phyloP scores from a whole-genome alignment of 2,797 vertebrate genomes.

The Galaxias olidus region DNA sequence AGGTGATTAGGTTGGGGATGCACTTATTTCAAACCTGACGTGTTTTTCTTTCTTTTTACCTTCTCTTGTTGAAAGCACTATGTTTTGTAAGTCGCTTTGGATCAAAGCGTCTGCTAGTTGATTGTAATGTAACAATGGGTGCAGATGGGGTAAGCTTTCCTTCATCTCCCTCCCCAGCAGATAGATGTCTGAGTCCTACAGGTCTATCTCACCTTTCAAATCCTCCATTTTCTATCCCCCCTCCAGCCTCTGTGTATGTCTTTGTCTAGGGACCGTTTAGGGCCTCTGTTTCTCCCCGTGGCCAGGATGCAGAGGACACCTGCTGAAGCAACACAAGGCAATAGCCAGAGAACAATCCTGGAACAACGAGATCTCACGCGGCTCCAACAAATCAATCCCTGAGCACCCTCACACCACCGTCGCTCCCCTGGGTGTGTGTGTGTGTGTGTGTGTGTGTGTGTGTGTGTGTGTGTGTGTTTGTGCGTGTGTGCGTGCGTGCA shows the following conservation, averaged over 20 bases:
- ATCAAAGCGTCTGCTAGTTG: too few relatives aligned
- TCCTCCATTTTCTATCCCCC: conserved; percentile 15
- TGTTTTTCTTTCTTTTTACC: too few relatives aligned
- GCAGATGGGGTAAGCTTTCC: neutral
- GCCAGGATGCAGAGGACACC: conserved; percentile 6
- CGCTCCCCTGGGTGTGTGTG: neutral
- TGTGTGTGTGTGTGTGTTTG: too few relatives aligned
- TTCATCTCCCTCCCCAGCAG: conserved; percentile 2
- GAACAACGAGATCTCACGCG: conserved; percentile 11
- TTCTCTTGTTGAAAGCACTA: too few relatives aligned
- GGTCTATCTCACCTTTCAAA: conserved; percentile 23
- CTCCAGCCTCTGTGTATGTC: conserved; percentile 19
- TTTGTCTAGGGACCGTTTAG: conserved; percentile 44
- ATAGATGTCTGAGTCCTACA: conserved; percentile 18
- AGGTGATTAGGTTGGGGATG: too few relatives aligned
- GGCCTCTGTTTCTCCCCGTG: conserved; percentile 34
- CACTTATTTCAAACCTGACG: too few relatives aligned
- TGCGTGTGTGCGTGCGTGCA: too few relatives aligned
- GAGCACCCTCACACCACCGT: neutral
- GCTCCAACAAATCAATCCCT: conserved; percentile 41
- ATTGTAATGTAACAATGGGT: too few relatives aligned
- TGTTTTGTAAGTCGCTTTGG: too few relatives aligned
- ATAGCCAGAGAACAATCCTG: conserved; percentile 5
- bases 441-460: too few relatives aligned
- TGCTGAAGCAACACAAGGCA: conserved; percentile 28